These are phyloP conservation scores for Labeo catla DNA, from an alignment of 2,113 vertebrate genomes.

Conservation along the genomic window DNA sequence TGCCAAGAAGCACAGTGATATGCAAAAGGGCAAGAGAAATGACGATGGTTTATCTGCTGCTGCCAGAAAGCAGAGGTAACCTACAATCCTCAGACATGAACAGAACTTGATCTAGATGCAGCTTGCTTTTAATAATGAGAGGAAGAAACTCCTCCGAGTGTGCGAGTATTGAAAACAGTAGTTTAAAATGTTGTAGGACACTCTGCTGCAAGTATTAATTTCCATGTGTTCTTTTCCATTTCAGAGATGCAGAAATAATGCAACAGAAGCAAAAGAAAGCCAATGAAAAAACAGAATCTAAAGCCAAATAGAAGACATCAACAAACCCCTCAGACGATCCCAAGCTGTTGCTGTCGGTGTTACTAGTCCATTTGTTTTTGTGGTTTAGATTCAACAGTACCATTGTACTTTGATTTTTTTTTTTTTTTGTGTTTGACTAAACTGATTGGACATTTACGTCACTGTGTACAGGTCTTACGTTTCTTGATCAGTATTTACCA, in stretches of 20 bases:
- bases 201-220: not conserved
- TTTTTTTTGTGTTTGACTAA: too few species aligned
- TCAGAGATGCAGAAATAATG: slow-evolving; percentile 86
- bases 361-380: not conserved
- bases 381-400: not conserved
- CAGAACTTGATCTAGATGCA: not conserved
- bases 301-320: slow-evolving; percentile 68
- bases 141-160: not conserved
- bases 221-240: slow-evolving; percentile 52
- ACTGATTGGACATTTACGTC: slow-evolving; percentile 39
- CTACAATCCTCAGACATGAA: not conserved
- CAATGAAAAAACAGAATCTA: slow-evolving; percentile 74
- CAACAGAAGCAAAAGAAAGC: slow-evolving; percentile 87
- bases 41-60: slow-evolving; percentile 83
- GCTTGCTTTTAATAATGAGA: not conserved
- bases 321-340: not conserved
- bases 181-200: not conserved
- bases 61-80: slow-evolving; percentile 82
- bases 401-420: too few species aligned
- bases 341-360: not conserved
- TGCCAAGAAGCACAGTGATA: slow-evolving; percentile 79
- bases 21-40: slow-evolving; percentile 76
- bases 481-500: slow-evolving; percentile 54
- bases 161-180: not conserved
- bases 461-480: slow-evolving; percentile 45